A percentile compares a stretch with the other conserved stretches of the same genome.
Evolutionary conservation across 2,797 vertebrate genomes (phyloP).

Genomic region (Cyprinodon diabolis): DNA sequence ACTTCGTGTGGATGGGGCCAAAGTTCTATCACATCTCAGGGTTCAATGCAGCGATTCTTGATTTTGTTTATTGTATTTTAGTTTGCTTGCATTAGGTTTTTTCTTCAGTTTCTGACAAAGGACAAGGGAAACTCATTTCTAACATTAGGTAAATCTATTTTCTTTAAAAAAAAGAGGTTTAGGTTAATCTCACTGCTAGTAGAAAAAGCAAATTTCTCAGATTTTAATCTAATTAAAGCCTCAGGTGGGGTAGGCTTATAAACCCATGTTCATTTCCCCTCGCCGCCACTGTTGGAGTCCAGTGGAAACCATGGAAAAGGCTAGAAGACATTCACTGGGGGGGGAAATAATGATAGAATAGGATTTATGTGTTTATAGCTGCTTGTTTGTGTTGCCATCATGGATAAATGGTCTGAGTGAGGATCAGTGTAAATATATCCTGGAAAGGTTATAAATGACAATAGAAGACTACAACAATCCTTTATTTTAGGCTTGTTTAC

Average conservation of each 20-base stretch:
- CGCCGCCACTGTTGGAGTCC: conserved; percentile 41
- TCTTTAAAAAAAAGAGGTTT: conserved; percentile 21
- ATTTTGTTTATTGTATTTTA: neutral
- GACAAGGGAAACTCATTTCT: conserved; percentile 25
- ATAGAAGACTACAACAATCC: neutral
- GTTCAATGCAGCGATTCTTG: conserved; percentile 14
- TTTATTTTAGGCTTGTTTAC: conserved; percentile 20
- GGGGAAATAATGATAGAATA: conserved; percentile 38
- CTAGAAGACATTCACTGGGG: conserved; percentile 44
- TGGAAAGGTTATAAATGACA: conserved; percentile 19
- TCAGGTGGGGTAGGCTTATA: conserved; percentile 56
- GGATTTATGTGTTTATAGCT: conserved; percentile 51
- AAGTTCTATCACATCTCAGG: conserved; percentile 6
- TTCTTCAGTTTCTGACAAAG: neutral
- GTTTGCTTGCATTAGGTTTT: neutral
- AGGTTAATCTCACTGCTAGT: conserved; percentile 25
- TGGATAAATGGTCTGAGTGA: conserved; percentile 48
- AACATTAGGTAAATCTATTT: conserved; percentile 18
- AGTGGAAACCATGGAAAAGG: conserved; percentile 58
- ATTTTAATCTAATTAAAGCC: conserved; percentile 72
- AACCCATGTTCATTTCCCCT: conserved; percentile 67
- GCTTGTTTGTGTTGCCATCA: conserved; percentile 50
- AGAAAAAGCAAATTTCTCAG: conserved; percentile 42
- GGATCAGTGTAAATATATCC: conserved; percentile 30
- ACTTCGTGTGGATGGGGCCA: no score